Evolutionary conservation across 2,797 vertebrate genomes (phyloP), one percentile per base, ranked within the genome.

Genomic region (Enteromius unitaeniatus): DNA sequence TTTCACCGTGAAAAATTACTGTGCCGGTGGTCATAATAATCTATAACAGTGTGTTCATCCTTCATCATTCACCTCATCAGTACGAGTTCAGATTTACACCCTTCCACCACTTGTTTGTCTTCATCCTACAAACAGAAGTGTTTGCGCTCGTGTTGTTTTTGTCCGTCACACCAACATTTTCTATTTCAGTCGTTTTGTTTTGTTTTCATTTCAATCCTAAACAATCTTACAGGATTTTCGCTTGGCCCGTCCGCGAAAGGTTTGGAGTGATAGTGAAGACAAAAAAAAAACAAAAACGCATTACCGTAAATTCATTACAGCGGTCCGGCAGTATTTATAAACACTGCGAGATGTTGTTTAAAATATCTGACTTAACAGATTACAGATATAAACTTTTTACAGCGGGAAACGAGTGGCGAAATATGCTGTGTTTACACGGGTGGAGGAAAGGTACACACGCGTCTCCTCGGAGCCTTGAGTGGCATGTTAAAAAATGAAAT

Each of bases 281-380:
- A 58, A 76, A 42, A 79, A 92, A 89, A 88, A 91, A 60, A 62
- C 1, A 51, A 53, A 92, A 92, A 91, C 90, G 92, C 93, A 94
- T 95, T 93, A 94, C 92, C 93, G 92, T 94, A 95, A 95, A 95
- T 95, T 95, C 95, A 95, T 95, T 95, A 94, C 92, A 91, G 93
- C 89, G 90, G 87, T 87, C 85, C 89, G 92, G 93, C 94, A 95
- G 93, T 92, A 90, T 94, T 95, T 95, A 94, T 95, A 94, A 94
- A 95, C 94, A 94, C 55, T 76, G 74, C 86, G 93, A 94, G 91
- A 94, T 95, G 93, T 92, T 95, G 94, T 94, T 95, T 95, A 95
- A 91, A 95, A 87, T 92, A 90, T 92, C 89, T 92, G 93, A 94
- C 94, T 93, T 94, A 93, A 94, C 93, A 93, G 93, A 95, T 95